Evolutionary conservation across 2,888 invertebrate species (phyloP).

Genomic region (Himalopsyche kuldschensis): DNA sequence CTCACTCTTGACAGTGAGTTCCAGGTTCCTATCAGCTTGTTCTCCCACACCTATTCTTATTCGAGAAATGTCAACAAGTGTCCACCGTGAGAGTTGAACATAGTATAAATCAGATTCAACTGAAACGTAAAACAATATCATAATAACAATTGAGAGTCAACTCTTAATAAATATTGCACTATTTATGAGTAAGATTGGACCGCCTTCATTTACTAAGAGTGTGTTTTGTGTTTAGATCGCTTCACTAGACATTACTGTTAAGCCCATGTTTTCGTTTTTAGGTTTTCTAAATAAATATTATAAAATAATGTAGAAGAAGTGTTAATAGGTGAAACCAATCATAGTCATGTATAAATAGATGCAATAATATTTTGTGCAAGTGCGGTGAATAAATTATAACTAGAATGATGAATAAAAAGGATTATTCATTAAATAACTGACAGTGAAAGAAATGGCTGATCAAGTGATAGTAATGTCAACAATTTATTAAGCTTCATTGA

Average conservation of each 20-base stretch:
- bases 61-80: conserved; percentile 59
- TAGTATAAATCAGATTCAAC: not conserved
- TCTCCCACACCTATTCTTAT: conserved; percentile 65
- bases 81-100: conserved; percentile 43
- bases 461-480: not conserved
- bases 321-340: conserved; percentile 1
- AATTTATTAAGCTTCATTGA: not conserved
- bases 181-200: not conserved
- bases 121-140: not conserved
- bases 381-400: not conserved
- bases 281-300: not conserved
- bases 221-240: not conserved
- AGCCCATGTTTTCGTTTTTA: not conserved
- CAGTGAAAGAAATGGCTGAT: not conserved
- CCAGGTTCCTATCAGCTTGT: conserved; percentile 70
- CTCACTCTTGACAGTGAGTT: conserved; percentile 79
- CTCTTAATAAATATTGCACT: not conserved
- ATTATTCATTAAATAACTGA: not conserved
- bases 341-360: not conserved
- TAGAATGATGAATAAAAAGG: not conserved
- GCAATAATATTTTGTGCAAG: not conserved
- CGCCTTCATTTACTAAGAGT: not conserved
- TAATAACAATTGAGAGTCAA: not conserved
- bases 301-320: not conserved
- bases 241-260: not conserved